Conservation (phyloP, 2,797 vertebrate species). For the Danionella dracula region DNA sequence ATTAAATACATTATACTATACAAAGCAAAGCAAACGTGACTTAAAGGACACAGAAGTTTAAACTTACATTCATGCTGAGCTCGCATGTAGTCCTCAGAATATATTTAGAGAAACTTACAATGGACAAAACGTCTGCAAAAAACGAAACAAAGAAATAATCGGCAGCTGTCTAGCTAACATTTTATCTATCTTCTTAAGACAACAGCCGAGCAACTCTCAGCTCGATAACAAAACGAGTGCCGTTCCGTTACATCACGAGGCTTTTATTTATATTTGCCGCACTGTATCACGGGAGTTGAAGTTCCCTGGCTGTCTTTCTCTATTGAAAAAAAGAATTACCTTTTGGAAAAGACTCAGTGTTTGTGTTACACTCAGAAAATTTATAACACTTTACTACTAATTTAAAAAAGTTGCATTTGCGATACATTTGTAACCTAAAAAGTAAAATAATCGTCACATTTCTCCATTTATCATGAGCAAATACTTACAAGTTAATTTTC, state of each 20-base stretch:
- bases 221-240: not conserved
- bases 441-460: too few relatives aligned
- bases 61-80: conserved; percentile 20
- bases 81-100: not conserved
- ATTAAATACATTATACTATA: too few relatives aligned
- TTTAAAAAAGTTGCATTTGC: too few relatives aligned
- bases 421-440: too few relatives aligned
- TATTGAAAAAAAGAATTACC: not conserved
- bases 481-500: too few relatives aligned
- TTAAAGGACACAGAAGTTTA: not conserved
- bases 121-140: not conserved
- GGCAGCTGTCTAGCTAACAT: not conserved
- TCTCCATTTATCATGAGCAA: too few relatives aligned
- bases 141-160: not conserved
- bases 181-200: not conserved
- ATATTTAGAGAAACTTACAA: not conserved
- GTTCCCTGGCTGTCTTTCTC: not conserved
- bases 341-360: too few relatives aligned
- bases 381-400: too few relatives aligned
- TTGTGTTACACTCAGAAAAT: too few relatives aligned
- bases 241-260: not conserved
- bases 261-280: not conserved
- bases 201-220: not conserved
- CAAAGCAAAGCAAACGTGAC: too few relatives aligned
- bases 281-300: not conserved